phyloP scores from a whole-genome alignment of 2,797 vertebrate genomes.

The Sebastes taczanowskii region DNA sequence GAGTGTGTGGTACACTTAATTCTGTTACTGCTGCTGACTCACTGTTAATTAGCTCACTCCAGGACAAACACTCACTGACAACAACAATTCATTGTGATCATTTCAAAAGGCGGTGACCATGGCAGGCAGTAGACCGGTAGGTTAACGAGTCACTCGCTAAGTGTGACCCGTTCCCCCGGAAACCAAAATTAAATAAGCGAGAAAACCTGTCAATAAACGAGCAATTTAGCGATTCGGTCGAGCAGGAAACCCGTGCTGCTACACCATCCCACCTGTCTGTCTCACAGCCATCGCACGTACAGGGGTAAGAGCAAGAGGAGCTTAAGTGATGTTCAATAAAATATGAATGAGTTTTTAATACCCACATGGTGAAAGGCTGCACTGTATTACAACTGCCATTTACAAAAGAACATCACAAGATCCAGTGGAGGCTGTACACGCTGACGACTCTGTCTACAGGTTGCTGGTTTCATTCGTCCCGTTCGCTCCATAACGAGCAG shows the following conservation, averaged over 20 bases:
- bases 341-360: constrained; percentile 22
- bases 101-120: background rate
- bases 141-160: background rate
- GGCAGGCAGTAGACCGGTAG: constrained; percentile 16
- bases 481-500: background rate
- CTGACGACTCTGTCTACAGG: background rate
- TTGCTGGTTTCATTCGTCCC: background rate
- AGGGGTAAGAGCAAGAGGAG: background rate
- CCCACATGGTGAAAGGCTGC: background rate
- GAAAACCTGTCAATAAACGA: background rate
- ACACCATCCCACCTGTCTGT: background rate
- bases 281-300: background rate
- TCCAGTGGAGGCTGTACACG: background rate
- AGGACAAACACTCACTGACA: constrained; percentile 1
- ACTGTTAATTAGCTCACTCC: constrained; percentile 2
- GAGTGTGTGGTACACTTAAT: background rate
- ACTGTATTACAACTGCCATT: background rate
- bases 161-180: background rate
- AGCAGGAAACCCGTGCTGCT: background rate
- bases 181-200: background rate
- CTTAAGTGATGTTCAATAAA: constrained; percentile 9
- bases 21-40: constrained; percentile 27
- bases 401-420: background rate
- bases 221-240: background rate
- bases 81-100: constrained; percentile 23